phyloP scores from a whole-genome alignment of 2,888 invertebrate genomes.

The Dioctria linearis region DNA sequence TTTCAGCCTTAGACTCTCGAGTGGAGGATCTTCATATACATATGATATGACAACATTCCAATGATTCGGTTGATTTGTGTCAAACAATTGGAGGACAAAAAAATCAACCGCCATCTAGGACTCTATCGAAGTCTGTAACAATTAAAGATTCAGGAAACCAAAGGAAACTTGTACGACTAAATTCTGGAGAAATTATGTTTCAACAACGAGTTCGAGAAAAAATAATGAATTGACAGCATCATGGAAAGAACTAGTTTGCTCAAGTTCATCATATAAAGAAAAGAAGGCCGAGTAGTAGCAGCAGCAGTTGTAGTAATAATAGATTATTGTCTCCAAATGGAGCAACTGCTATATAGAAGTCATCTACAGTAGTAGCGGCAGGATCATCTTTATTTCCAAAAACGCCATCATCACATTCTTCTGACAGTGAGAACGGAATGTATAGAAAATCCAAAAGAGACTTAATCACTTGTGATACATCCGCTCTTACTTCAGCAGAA shows the following conservation, averaged over 20 bases:
- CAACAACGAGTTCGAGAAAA: constrained; percentile 59
- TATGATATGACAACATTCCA: constrained; percentile 68
- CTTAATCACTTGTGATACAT: constrained; percentile 68
- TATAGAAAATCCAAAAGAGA: constrained; percentile 60
- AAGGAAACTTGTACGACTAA: constrained; percentile 61
- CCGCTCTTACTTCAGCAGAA: constrained; percentile 63
- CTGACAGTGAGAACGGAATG: constrained; percentile 39
- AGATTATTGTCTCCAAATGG: constrained; percentile 35
- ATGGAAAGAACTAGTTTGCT: constrained; percentile 63
- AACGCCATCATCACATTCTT: constrained; percentile 37
- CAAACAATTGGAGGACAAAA: constrained; percentile 67
- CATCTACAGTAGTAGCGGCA: too few species aligned
- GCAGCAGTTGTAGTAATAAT: too few species aligned
- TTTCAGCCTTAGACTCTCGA: constrained; percentile 84
- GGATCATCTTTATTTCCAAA: constrained; percentile 5
- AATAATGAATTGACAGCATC: constrained; percentile 54
- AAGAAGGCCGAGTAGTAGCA: constrained; percentile 59
- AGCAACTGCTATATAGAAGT: constrained; percentile 55
- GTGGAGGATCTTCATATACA: constrained; percentile 89
- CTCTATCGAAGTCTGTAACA: constrained; percentile 71
- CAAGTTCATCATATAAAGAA: constrained; percentile 62
- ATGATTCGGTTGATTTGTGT: constrained; percentile 66
- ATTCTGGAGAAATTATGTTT: constrained; percentile 56
- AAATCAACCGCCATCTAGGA: constrained; percentile 62
- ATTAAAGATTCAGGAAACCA: constrained; percentile 63